These are phyloP conservation scores for Tauraco hartlaubi DNA, from an alignment of 2,797 vertebrate genomes.

Conservation along the genomic window DNA sequence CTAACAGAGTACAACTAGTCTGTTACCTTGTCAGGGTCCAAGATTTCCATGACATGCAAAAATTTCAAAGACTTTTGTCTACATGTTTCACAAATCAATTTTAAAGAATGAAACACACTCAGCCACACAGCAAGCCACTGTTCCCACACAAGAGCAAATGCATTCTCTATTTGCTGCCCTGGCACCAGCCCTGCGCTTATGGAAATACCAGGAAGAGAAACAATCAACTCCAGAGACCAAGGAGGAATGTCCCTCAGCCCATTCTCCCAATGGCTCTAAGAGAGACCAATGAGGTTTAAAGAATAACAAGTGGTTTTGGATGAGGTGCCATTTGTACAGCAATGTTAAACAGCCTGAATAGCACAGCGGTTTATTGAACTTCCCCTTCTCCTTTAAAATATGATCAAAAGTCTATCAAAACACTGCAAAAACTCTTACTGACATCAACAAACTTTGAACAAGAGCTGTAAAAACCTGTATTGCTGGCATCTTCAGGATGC, in stretches of 20 bases:
- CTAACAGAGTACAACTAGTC: not conserved
- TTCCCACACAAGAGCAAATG: not conserved
- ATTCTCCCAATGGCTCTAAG: not conserved
- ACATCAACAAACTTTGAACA: not conserved
- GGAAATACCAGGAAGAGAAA: not conserved
- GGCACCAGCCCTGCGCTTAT: not conserved
- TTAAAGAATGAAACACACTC: not conserved
- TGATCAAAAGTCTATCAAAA: not conserved
- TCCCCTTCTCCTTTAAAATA: not conserved
- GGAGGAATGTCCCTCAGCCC: not conserved
- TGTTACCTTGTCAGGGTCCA: not conserved
- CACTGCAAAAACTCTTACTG: not conserved
- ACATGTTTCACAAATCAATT: not conserved
- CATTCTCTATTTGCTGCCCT: not conserved
- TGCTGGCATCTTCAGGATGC: not conserved
- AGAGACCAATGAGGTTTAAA: not conserved
- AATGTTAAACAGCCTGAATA: not conserved
- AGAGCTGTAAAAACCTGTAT: not conserved
- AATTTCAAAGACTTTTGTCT: not conserved
- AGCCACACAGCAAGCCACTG: fast-evolving
- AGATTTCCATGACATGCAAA: not conserved
- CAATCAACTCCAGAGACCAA: not conserved
- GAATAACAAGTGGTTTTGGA: not conserved
- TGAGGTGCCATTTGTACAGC: not conserved
- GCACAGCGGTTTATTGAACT: not conserved